phyloP scores from a whole-genome alignment of 1,140 invertebrate species.

The Anastrepha ludens region DNA sequence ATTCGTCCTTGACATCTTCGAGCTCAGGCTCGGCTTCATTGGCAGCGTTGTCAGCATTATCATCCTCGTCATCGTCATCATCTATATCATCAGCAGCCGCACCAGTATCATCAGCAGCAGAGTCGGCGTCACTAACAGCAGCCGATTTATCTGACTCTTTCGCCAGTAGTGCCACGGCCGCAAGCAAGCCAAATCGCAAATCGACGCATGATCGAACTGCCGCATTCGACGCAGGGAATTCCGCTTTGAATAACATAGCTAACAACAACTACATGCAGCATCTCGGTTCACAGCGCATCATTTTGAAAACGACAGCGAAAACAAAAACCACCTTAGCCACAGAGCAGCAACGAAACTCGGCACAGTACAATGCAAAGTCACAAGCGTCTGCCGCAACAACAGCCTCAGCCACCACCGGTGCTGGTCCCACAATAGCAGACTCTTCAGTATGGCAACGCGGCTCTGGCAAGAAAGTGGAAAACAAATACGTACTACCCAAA shows the following conservation, averaged over 20 bases:
- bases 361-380: background rate
- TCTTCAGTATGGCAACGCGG: background rate
- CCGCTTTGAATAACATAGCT: conserved; percentile 45
- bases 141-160: background rate
- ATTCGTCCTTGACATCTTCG: conserved; percentile 20
- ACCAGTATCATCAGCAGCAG: background rate
- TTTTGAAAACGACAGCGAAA: conserved; percentile 60
- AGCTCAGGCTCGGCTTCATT: background rate
- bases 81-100: background rate
- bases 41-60: background rate
- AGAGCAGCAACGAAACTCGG: background rate
- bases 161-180: background rate
- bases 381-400: background rate
- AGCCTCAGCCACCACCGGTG: conserved; percentile 54
- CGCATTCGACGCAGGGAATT: conserved; percentile 29
- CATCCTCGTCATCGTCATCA: background rate
- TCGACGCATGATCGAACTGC: conserved; percentile 23
- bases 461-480: conserved; percentile 66
- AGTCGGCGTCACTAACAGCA: conserved; percentile 38
- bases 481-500: conserved; percentile 67
- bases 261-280: conserved; percentile 63
- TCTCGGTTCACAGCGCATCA: conserved; percentile 68
- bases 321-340: background rate
- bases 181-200: background rate
- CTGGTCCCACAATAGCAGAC: background rate